These are phyloP conservation scores for Atta colombica DNA, from an alignment of 1,140 invertebrate species.

Conservation along the genomic window DNA sequence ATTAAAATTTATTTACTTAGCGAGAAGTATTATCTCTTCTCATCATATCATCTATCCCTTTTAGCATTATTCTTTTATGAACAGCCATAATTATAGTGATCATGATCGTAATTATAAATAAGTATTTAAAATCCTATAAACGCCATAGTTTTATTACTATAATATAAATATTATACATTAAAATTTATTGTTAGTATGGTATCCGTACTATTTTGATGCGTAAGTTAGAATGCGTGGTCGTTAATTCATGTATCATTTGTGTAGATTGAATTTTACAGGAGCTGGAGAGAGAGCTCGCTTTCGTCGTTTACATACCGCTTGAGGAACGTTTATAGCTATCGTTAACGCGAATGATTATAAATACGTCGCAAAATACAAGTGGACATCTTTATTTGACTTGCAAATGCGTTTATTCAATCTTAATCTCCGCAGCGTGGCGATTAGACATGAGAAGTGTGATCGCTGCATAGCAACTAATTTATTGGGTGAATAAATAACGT, in stretches of 20 bases:
- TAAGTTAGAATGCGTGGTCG: background rate
- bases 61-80: background rate
- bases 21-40: background rate
- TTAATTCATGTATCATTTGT: constrained; percentile 18
- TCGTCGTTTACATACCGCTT: background rate
- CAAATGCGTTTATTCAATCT: constrained; percentile 64
- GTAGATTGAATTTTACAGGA: constrained; percentile 12
- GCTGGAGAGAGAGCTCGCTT: constrained; percentile 1
- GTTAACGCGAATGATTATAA: constrained; percentile 63
- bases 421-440: constrained; percentile 39
- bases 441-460: constrained; percentile 65
- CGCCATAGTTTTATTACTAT: background rate
- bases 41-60: background rate
- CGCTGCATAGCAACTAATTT: constrained; percentile 37
- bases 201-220: background rate
- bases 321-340: constrained; percentile 59
- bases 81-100: background rate
- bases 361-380: constrained; percentile 49
- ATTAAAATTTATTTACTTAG: background rate
- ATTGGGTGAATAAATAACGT: constrained; percentile 49
- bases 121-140: background rate
- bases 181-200: background rate
- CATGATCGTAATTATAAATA: background rate
- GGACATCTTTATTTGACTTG: constrained; percentile 69
- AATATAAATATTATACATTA: background rate